Evolutionary conservation across 2,113 vertebrate species (phyloP), one percentile per base, ranked within the genome.

Genomic region (Coracopsis vasa): DNA sequence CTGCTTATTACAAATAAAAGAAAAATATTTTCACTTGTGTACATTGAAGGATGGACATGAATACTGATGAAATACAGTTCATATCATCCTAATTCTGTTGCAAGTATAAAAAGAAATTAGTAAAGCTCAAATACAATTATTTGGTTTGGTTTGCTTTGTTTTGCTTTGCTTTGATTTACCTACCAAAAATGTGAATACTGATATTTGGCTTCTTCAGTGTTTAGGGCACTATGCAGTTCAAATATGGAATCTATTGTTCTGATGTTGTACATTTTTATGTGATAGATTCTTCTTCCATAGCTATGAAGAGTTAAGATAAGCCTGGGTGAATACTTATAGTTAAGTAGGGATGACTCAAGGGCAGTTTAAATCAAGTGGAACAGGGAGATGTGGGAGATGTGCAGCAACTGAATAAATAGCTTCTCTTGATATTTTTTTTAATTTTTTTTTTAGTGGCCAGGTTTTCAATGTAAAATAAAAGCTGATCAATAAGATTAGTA

Each of bases 71-170:
- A 94, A 35, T 33, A 24, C 20, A 66, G 14, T 56, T 89, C 17
- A 29, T 71, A 56, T 5, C 31, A 81, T 39, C 20, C 5, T 84
- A 21, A 50, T 64, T 86, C 74, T 92, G 42, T 25, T 81, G 16
- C 20, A 61, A 37, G 16, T 33, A n/a, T 28, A n/a, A 67, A 16
- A 17, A 86, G 10, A 44, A 75, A 62, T 84, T 13, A 65, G 2
- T 41, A 72, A 81, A 90, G 4, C 19, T 85, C 39, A 65, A 27
- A 73, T 65, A 41, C 1, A 81, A 5, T 35, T 6, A 10, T 20
- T 74, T 48, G 6, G 4, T 42, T 91, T 80, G 9, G 0, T 53
- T 75, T 75, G 31, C 0, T 51, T 72, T 51, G 16, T 0, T 53
- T 58, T 62, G 19, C 1, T 31, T 73, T 60, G 7, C 0, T 71